Conservation (phyloP, 2,888 invertebrate genomes). For the Temnothorax rugatulus region DNA sequence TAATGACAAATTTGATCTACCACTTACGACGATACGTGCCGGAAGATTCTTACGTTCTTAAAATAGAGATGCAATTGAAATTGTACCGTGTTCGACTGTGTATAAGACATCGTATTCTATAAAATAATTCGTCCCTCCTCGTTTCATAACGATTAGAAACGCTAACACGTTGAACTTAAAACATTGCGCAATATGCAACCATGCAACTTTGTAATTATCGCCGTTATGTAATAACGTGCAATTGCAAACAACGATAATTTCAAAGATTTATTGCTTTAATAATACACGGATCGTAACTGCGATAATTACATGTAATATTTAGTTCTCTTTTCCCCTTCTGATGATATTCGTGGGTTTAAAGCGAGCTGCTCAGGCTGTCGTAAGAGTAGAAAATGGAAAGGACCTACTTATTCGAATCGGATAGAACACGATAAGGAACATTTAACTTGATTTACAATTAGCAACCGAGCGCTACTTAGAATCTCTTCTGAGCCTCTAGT, state of each 20-base stretch:
- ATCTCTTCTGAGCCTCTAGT: slow-evolving; percentile 1
- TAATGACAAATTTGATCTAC: not conserved
- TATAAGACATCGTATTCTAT: not conserved
- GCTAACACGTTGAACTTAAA: not conserved
- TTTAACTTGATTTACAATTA: not conserved
- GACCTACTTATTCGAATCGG: not conserved
- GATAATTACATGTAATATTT: slow-evolving; percentile 5
- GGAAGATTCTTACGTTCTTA: not conserved
- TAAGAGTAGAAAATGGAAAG: slow-evolving; percentile 20
- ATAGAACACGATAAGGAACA: not conserved
- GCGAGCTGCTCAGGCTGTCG: not conserved
- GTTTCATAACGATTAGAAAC: slow-evolving; percentile 20
- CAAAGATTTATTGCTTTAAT: slow-evolving; percentile 33
- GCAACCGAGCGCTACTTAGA: not conserved
- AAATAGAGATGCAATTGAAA: not conserved
- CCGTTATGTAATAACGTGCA: no score
- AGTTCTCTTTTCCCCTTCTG: not conserved
- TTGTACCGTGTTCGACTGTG: not conserved
- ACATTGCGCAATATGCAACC: slow-evolving; percentile 5
- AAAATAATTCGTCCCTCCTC: not conserved
- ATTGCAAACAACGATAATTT: not conserved
- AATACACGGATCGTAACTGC: not conserved
- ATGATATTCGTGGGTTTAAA: not conserved
- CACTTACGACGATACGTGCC: not conserved
- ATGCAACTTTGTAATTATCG: no score